Evolutionary conservation across 2,797 vertebrate species (phyloP).

Genomic region (Squalus acanthias): DNA sequence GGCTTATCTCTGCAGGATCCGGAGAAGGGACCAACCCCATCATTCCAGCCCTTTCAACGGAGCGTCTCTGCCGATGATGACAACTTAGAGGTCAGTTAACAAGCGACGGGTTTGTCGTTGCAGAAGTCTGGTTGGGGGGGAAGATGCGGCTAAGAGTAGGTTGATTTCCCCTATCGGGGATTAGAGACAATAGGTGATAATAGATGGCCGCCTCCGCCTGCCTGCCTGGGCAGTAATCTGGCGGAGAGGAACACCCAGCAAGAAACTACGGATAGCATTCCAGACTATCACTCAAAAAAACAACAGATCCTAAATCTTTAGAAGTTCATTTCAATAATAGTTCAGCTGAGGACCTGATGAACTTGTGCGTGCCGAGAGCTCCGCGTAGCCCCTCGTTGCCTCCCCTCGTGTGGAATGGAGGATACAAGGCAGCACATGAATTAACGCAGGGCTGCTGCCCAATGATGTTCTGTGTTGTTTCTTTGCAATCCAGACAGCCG

Average conservation of each 20-base stretch:
- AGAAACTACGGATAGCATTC: background rate
- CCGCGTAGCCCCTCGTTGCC: no score
- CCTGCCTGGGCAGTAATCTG: background rate
- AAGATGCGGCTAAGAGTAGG: background rate
- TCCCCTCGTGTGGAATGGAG: no score
- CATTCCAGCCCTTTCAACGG: constrained; percentile 87
- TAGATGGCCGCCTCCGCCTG: background rate
- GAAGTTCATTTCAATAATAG: background rate
- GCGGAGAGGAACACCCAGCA: no score
- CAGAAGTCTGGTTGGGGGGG: background rate
- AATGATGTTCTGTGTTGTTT: no score
- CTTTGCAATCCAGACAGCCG: background rate
- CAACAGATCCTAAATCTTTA: background rate
- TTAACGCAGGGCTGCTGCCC: no score
- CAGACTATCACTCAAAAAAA: background rate
- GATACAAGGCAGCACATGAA: no score
- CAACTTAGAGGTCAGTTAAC: constrained; percentile 64
- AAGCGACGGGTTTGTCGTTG: background rate
- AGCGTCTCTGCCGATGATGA: constrained; percentile 84
- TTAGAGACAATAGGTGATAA: background rate
- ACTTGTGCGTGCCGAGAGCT: background rate
- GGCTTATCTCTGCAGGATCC: constrained; percentile 67
- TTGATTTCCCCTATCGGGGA: background rate
- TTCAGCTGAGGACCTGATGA: background rate
- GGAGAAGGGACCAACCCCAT: constrained; percentile 78